Evolutionary conservation across 2,113 vertebrate species (phyloP).

Genomic region (Varanus salvator): DNA sequence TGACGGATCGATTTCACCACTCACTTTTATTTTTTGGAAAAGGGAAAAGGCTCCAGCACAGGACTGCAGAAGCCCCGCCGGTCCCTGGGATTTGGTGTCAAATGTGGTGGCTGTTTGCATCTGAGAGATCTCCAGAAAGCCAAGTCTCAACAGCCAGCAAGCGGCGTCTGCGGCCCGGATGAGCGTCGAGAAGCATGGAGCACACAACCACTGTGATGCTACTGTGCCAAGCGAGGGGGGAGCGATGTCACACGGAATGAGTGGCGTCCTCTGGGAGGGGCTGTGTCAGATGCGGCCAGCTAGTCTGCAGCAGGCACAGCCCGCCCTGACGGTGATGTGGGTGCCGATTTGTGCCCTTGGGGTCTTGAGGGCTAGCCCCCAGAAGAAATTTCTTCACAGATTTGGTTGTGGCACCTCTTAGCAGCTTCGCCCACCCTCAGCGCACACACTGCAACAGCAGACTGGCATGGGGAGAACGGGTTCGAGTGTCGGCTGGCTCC

Average conservation of each 20-base stretch:
- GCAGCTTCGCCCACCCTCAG: background rate
- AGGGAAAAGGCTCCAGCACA: background rate
- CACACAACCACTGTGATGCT: constrained; percentile 53
- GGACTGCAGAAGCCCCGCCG: background rate
- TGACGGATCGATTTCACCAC: background rate
- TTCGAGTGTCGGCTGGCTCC: background rate
- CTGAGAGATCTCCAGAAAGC: constrained; percentile 12
- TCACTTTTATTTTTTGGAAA: background rate
- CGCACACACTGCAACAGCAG: background rate
- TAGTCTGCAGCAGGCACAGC: constrained; percentile 50
- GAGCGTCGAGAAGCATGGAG: constrained; percentile 70
- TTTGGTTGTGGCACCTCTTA: background rate
- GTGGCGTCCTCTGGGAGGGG: constrained; percentile 58
- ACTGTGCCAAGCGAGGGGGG: constrained; percentile 65
- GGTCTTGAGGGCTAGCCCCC: background rate
- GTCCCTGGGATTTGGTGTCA: background rate
- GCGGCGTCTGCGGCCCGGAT: constrained; percentile 28
- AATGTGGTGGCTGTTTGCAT: background rate
- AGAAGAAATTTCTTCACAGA: background rate
- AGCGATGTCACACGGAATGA: constrained; percentile 66
- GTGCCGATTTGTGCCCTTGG: background rate
- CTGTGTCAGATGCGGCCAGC: constrained; percentile 56
- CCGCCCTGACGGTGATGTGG: background rate
- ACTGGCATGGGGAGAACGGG: background rate
- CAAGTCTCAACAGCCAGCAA: constrained; percentile 13